These are phyloP conservation scores for Nebria brevicollis DNA, from an alignment of 2,888 invertebrate genomes.

Conservation along the genomic window DNA sequence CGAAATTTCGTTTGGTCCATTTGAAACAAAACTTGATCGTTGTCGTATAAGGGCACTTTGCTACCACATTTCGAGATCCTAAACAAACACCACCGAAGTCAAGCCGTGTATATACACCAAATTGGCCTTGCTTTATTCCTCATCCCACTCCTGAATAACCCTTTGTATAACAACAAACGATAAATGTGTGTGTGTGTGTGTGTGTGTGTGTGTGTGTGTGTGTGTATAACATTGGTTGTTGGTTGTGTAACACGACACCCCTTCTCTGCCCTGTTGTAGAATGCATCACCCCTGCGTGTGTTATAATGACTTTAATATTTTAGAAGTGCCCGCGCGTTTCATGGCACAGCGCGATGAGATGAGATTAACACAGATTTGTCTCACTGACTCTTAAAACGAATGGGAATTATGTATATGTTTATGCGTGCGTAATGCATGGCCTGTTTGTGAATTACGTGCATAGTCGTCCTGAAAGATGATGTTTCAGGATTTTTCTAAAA, in stretches of 20 bases:
- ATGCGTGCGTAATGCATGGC: background rate
- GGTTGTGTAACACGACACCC: slow-evolving; percentile 37
- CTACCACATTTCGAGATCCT: background rate
- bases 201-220: too few species aligned
- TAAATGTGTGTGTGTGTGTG: background rate
- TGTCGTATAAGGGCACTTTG: slow-evolving; percentile 11
- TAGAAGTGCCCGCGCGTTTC: slow-evolving; percentile 26
- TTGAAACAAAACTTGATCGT: slow-evolving; percentile 40
- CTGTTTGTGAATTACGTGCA: too few species aligned
- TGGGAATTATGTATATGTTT: background rate
- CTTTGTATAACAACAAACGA: background rate
- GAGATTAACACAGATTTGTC: slow-evolving; percentile 41
- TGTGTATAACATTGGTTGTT: slow-evolving; percentile 7
- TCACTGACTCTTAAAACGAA: slow-evolving; percentile 33
- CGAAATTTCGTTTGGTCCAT: slow-evolving; percentile 39
- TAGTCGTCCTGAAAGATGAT: too few species aligned
- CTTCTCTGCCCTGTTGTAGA: slow-evolving; percentile 26
- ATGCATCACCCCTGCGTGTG: slow-evolving; percentile 33
- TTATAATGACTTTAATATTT: slow-evolving; percentile 47
- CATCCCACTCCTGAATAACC: background rate
- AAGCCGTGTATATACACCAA: background rate
- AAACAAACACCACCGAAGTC: background rate
- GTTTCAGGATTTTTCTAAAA: too few species aligned
- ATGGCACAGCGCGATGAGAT: slow-evolving; percentile 28
- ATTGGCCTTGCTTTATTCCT: background rate